Evolutionary conservation across 2,888 invertebrate genomes (phyloP).

Genomic region (Germaria angustata): DNA sequence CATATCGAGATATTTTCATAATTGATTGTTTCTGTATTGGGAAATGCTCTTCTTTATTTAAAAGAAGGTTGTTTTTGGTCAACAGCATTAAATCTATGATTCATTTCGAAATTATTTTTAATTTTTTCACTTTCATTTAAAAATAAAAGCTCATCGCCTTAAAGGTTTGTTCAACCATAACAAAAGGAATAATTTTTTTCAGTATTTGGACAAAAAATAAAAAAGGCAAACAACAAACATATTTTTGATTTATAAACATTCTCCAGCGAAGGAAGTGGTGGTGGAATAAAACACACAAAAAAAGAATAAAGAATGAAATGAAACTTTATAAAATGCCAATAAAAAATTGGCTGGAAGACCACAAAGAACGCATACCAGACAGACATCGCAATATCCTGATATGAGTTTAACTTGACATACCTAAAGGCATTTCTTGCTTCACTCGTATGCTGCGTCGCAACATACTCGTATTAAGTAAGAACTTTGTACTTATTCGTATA

Average conservation of each 20-base stretch:
- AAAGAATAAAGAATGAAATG: conserved; percentile 25
- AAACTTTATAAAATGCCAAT: conserved; percentile 51
- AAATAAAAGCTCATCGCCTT: conserved; percentile 43
- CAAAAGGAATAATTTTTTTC: conserved; percentile 49
- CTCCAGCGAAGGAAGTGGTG: conserved; percentile 52
- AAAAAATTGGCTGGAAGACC: conserved; percentile 58
- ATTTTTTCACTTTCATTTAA: conserved; percentile 65
- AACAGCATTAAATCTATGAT: conserved; percentile 38
- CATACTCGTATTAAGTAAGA: not conserved
- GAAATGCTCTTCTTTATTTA: not conserved
- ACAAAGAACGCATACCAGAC: conserved; percentile 65
- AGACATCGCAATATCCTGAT: conserved; percentile 66
- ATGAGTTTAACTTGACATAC: conserved; percentile 55
- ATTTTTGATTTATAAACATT: conserved; percentile 64
- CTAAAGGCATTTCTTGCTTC: conserved; percentile 48
- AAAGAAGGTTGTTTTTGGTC: not conserved
- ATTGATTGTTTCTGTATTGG: not conserved
- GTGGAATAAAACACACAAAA: conserved; percentile 16
- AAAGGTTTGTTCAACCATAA: conserved; percentile 64
- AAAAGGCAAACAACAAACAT: conserved; percentile 35
- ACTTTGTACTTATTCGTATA: not conserved
- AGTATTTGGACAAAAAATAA: conserved; percentile 17
- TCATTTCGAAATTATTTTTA: conserved; percentile 49
- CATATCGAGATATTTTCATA: too few species aligned
- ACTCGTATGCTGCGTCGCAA: conserved; percentile 11